Base-by-base conservation (phyloP, 35 echinoderm and acorn worm genomes). In the Stichopus chloronotus region DNA sequence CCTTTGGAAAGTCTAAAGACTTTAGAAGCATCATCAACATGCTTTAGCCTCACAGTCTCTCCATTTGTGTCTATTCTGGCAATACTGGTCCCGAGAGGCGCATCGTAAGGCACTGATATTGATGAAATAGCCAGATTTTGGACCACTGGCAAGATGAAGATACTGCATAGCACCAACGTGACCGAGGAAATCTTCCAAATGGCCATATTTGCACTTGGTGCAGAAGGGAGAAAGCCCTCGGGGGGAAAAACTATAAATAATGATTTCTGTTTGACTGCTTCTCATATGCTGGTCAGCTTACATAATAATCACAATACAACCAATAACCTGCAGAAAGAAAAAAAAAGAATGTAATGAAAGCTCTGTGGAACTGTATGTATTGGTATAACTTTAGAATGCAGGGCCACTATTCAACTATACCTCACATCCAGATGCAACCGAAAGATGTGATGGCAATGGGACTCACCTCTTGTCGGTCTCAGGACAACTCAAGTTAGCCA, bases 61-160 rank as follows among this genome's bases (percentile, higher is more conserved):
- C 90, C 90, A 30, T 79, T 58, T 22, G 11, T 78, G 7, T 91
- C 56, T 77, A 91, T 58, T 79, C 52, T 91, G 8, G 90, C 72
- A 78, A 91, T 59, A 17, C 57, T 11, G 58, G 78, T 78, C 22
- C 90, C 90, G 23, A 91, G 53, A 59, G 69, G 90, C 43, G 90
- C 69, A 91, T 91, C 30, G 23, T 58, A 91, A 91, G 90, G 90
- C 90, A 91, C 90, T 77, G 10, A 78, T 57, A 91, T 91, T 13
- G 69, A 59, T 14, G 90, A 91, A 91, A 91, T 91, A 53, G 69
- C 90, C 71, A 91, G 53, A 91, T 43, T 91, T 6, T 55, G 57
- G 23, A 91, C 59, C 21, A 91, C 76, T 91, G 90, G 90, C 90
- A 91, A 79, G 76, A 91, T 57, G 43, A 59, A 79, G 57, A 91